A percentile compares a stretch with the other conserved stretches of the same genome.
These are phyloP conservation scores for Syrrhaptes paradoxus DNA, from an alignment of 2,113 vertebrate species.

Conservation along the genomic window DNA sequence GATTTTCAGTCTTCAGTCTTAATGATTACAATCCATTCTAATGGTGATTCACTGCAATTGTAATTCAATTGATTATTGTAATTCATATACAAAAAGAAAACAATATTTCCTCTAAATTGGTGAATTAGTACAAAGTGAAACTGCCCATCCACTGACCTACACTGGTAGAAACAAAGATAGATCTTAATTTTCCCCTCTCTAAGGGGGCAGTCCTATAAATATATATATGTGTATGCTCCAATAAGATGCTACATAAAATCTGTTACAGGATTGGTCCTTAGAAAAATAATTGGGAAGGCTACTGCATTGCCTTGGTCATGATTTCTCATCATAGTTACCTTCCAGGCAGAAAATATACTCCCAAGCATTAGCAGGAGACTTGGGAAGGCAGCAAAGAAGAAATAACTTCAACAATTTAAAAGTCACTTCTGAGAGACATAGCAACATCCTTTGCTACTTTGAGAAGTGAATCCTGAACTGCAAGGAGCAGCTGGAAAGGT, in stretches of 20 bases:
- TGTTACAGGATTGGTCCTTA: neutral
- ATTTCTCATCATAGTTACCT: neutral
- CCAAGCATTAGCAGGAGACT: neutral
- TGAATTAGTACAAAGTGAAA: neutral
- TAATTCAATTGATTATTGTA: neutral
- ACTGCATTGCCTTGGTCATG: neutral
- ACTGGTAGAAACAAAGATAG: neutral
- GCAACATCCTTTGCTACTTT: neutral
- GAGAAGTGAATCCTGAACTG: neutral
- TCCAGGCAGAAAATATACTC: neutral
- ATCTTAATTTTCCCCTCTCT: neutral
- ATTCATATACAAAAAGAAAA: conserved; percentile 1
- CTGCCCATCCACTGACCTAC: neutral
- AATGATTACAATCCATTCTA: neutral
- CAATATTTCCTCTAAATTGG: neutral
- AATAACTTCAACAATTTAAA: neutral
- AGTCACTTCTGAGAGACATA: neutral
- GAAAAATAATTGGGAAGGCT: neutral
- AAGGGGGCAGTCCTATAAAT: neutral
- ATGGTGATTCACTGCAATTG: neutral
- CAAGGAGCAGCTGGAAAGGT: neutral
- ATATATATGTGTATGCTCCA: neutral
- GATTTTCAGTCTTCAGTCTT: neutral
- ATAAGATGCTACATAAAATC: neutral
- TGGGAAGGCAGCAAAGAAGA: neutral